These are phyloP conservation scores for Lysandra coridon DNA, from an alignment of 2,888 invertebrate species.

Conservation along the genomic window DNA sequence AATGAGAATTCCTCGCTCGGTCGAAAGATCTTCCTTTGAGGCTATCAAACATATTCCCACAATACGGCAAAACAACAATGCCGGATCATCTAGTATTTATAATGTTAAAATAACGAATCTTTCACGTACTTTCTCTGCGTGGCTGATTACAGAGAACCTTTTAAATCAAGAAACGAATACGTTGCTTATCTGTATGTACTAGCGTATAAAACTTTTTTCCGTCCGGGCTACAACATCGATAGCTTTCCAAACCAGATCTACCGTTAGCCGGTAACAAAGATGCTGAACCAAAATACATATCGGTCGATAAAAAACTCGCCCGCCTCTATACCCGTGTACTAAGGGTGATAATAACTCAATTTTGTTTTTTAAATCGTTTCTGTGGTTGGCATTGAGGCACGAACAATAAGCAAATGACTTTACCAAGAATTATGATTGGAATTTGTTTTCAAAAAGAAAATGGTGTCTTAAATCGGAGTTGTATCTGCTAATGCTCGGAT, in stretches of 20 bases:
- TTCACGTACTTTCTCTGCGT: too few species aligned
- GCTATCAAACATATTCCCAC: too few species aligned
- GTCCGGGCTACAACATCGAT: slow-evolving; percentile 32
- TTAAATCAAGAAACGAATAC: too few species aligned
- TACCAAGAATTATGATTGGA: slow-evolving; percentile 39
- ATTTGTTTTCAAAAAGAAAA: slow-evolving; percentile 41
- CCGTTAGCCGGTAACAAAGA: slow-evolving; percentile 67
- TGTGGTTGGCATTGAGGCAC: slow-evolving; percentile 38
- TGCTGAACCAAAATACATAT: slow-evolving; percentile 47
- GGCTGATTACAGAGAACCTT: too few species aligned
- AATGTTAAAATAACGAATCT: too few species aligned
- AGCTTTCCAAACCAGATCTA: slow-evolving; percentile 60
- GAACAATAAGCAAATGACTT: slow-evolving; percentile 48
- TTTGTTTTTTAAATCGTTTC: background rate
- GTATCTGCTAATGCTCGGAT: background rate
- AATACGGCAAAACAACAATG: too few species aligned
- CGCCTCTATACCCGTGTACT: slow-evolving; percentile 34
- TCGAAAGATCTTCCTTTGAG: too few species aligned
- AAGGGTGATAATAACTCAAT: slow-evolving; percentile 38
- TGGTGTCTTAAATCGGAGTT: slow-evolving; percentile 29
- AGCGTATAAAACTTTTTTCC: background rate
- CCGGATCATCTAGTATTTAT: too few species aligned
- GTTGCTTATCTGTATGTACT: background rate
- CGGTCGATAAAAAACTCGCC: background rate
- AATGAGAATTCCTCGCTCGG: too few species aligned